Conservation (phyloP, 2,888 invertebrate species). For the Minunthozetes semirufus region DNA sequence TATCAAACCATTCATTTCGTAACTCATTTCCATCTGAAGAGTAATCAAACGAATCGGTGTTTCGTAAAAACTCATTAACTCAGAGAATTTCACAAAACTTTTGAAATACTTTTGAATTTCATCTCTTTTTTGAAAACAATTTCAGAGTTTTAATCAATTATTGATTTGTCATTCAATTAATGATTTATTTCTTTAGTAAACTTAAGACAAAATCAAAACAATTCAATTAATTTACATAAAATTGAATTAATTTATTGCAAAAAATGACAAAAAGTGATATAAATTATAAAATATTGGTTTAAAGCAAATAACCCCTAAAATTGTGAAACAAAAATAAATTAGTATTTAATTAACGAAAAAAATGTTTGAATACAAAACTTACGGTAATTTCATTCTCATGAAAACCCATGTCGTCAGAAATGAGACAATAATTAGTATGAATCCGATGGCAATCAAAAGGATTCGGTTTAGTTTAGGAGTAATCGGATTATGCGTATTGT, state of each 20-base stretch:
- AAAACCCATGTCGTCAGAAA: slow-evolving; percentile 95
- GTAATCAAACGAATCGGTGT: too few species aligned
- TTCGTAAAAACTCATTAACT: too few species aligned
- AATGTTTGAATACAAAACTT: slow-evolving; percentile 35
- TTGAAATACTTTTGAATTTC: too few species aligned
- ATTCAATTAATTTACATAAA: not conserved
- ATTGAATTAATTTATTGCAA: not conserved
- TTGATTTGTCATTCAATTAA: too few species aligned
- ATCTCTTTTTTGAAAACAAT: too few species aligned
- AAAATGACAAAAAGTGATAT: not conserved
- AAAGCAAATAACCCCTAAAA: slow-evolving; percentile 22
- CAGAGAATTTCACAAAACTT: too few species aligned
- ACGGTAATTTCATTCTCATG: slow-evolving; percentile 95
- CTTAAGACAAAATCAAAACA: too few species aligned
- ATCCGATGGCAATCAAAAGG: slow-evolving; percentile 79
- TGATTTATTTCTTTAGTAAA: too few species aligned
- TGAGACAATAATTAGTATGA: slow-evolving; percentile 82
- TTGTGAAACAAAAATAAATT: not conserved
- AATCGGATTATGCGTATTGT: slow-evolving; percentile 83
- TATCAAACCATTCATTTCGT: too few species aligned
- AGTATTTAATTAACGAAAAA: not conserved
- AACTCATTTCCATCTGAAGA: too few species aligned
- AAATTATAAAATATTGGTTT: not conserved
- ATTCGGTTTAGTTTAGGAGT: slow-evolving; percentile 71
- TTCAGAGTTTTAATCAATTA: too few species aligned